phyloP scores from a whole-genome alignment of 2,888 invertebrate species.

The Scaptomyza reducta region DNA sequence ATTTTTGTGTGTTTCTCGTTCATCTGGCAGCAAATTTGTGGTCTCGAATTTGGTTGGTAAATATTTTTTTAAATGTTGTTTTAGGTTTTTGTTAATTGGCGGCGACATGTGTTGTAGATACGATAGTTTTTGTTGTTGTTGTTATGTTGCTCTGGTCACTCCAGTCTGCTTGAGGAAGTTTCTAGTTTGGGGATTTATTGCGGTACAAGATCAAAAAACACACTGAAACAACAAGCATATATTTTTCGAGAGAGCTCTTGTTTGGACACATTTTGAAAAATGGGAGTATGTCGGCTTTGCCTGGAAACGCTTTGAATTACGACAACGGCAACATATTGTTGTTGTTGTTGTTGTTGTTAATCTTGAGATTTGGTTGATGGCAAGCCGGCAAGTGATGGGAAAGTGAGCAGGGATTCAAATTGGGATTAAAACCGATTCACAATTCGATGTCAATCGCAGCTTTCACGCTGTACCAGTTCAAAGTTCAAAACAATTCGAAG shows the following conservation, averaged over 20 bases:
- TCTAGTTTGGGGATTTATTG: slow-evolving; percentile 68
- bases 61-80: slow-evolving; percentile 70
- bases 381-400: slow-evolving; percentile 73
- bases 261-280: slow-evolving; percentile 43
- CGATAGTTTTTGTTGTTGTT: slow-evolving; percentile 41
- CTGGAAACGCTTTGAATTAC: slow-evolving; percentile 43
- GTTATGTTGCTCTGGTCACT: slow-evolving; percentile 36
- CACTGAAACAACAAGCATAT: slow-evolving; percentile 9
- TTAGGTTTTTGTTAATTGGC: slow-evolving; percentile 77
- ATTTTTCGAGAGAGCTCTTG: slow-evolving; percentile 34
- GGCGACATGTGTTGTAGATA: slow-evolving; percentile 78
- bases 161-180: slow-evolving; percentile 68
- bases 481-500: slow-evolving; percentile 25
- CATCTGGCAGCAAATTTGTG: slow-evolving; percentile 46
- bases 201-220: slow-evolving; percentile 65
- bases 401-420: slow-evolving; percentile 32
- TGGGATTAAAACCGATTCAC: slow-evolving; percentile 49
- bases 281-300: slow-evolving; percentile 58
- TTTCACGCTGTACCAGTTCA: slow-evolving; percentile 29
- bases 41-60: slow-evolving; percentile 46
- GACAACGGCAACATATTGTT: not conserved
- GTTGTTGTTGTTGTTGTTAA: slow-evolving; percentile 28
- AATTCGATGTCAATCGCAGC: slow-evolving; percentile 45
- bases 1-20: slow-evolving; percentile 28
- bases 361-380: slow-evolving; percentile 19